Evolutionary conservation across 1,140 invertebrate genomes (phyloP), one percentile per base, ranked within the genome.

Genomic region (Camponotus pennsylvanicus): DNA sequence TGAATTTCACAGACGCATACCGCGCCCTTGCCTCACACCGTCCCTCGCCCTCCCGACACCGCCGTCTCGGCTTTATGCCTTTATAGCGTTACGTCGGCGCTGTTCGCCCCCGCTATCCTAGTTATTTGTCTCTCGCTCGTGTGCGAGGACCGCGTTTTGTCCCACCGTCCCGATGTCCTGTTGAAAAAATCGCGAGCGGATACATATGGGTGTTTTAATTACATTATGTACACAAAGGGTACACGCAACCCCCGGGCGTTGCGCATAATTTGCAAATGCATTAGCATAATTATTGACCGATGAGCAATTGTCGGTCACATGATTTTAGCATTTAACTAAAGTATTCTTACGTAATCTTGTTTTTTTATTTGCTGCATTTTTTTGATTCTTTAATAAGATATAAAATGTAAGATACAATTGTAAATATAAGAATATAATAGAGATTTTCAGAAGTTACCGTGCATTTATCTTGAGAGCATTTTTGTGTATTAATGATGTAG

Each of bases 1-100:
- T 92, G 91, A 92, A 92, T 92, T 92, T 92, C 91, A 91, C 92
- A 93, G 92, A 94, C 92, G 92, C 93, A 93, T 90, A 87, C 89
- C 70, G 69, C 80, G 52, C 71, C 82, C 88, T 77, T 34, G 67
- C 70, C 8, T n/a, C 86, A 27, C 63, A 52, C 34, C 45, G 27
- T 37, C 32, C 15, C 52, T 52, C 42, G 63, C 34, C 49, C 64
- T 73, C 67, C 27, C 55, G 55, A 32, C 78, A 71, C 37, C 78
- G 18, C 34, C 69, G 79, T 83, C 79, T 83, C 67, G 77, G 63
- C 84, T 85, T 85, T 85, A 79, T 85, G 63, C 75, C 84, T 63
- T 85, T 85, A 82, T 45, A 79, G 64, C 13, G 59, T 42, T 27
- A 40, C 63, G 49, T 52, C 49, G 3, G 15, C 5, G 15, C 15